phyloP scores from a whole-genome alignment of 2,797 vertebrate species.

The Okamejei kenojei region DNA sequence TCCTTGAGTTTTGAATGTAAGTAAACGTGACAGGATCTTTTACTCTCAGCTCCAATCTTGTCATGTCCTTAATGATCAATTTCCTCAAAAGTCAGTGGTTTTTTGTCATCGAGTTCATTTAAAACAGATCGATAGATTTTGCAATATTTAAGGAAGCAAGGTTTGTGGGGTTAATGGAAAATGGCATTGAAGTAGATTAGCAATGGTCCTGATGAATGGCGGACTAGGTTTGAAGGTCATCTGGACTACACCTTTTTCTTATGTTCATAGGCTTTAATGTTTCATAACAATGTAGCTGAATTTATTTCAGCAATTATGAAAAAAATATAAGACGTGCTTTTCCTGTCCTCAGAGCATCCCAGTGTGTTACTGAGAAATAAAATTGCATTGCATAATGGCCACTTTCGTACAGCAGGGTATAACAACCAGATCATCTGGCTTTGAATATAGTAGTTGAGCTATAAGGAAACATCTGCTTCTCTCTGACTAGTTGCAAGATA shows the following conservation, averaged over 20 bases:
- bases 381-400: neutral
- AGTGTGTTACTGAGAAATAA: neutral
- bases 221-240: no score
- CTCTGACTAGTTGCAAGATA: neutral
- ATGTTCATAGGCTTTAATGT: no score
- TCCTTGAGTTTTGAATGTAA: neutral
- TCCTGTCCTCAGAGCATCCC: neutral
- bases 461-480: neutral
- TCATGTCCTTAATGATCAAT: neutral
- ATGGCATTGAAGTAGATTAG: no score
- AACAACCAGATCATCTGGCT: neutral
- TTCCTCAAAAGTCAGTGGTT: no score
- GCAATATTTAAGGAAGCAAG: no score
- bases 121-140: no score
- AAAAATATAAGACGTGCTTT: neutral
- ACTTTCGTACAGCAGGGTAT: neutral
- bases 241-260: no score
- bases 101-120: no score
- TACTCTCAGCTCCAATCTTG: neutral
- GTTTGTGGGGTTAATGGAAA: no score
- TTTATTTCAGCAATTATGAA: no score
- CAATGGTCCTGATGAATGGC: neutral
- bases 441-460: neutral
- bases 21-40: neutral
- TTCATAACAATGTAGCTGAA: no score